Base-by-base conservation (phyloP, 1,140 invertebrate species). In the Drosophila prosaltans region DNA sequence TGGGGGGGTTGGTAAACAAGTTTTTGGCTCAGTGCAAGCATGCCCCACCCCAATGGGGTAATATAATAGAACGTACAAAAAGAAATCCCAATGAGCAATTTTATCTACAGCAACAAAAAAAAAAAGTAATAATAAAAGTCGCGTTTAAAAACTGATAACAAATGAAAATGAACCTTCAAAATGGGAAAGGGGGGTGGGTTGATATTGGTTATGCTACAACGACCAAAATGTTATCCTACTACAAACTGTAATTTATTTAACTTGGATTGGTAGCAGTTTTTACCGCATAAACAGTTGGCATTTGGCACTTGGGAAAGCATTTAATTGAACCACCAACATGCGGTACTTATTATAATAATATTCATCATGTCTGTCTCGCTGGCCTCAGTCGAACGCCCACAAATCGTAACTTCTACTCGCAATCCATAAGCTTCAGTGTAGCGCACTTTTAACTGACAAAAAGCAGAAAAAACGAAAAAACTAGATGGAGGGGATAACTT, bases 331-430 rank as follows among this genome's bases (percentile, higher is more conserved):
- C 74, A 76, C 74, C 60, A 76, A 70, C 74, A 77, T 51, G 45
- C 24, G 45, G 45, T 51, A 51, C 45, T 75, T 68, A 26, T 43
- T 59, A 77, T 40, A 65, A 61, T 70, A 77, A 64, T 61, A 68
- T 65, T 61, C 60, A 63, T 68, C 55, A 6, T 59, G 39, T 74
- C 45, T 55, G 62, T 36, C 3, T 36, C 3, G 43, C 66, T 88
- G 76, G 72, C 76, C 83, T 86, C 76, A 73, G 16, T 55, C 21
- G 40, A 54, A 80, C 83, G 77, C 83, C 83, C 84, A 88, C 83
- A 45, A 21, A n/a, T 28, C 41, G 36, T 62, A 66, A 41, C 43
- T 64, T 57, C 60, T 45, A 21, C 16, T 28, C 43, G 40, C 57
- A 61, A 54, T 57, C 81, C 74, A 77, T 74, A 59, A 74, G 80